Percentiles rank a stretch among this genome's conserved stretches.
These are phyloP conservation scores for Rhinoderma darwinii DNA, from an alignment of 2,113 vertebrate species.

Conservation along the genomic window DNA sequence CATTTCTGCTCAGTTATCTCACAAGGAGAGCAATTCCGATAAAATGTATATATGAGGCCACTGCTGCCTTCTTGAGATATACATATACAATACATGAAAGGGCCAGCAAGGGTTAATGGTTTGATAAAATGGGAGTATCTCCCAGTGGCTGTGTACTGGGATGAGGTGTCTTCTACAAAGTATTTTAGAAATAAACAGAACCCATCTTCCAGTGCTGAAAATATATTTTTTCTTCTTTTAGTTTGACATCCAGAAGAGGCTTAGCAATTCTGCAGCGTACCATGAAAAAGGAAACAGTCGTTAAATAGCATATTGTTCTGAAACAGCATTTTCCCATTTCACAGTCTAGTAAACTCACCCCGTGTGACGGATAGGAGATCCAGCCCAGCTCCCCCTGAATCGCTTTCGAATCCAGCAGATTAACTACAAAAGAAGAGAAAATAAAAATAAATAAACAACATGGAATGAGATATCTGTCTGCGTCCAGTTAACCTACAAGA, in stretches of 20 bases:
- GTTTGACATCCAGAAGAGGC: conserved; percentile 56
- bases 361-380: conserved; percentile 96
- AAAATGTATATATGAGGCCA: too few species aligned
- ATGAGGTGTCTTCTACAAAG: conserved; percentile 39
- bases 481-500: conserved; percentile 73
- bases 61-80: not conserved
- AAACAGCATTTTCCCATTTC: conserved; percentile 65
- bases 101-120: not conserved
- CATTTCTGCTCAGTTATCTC: too few species aligned
- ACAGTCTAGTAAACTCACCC: conserved; percentile 84
- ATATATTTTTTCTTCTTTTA: conserved; percentile 8
- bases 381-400: conserved; percentile 98
- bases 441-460: conserved; percentile 69
- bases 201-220: conserved; percentile 10
- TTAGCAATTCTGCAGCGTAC: conserved; percentile 1
- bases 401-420: conserved; percentile 98
- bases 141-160: not conserved
- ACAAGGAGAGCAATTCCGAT: too few species aligned
- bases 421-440: conserved; percentile 82
- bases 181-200: not conserved
- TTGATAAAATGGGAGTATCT: not conserved
- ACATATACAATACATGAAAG: not conserved
- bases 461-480: conserved; percentile 66
- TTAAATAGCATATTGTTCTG: conserved; percentile 66
- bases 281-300: conserved; percentile 64